Evolutionary conservation across 2,113 vertebrate genomes (phyloP).

Genomic region (Columba janthina): DNA sequence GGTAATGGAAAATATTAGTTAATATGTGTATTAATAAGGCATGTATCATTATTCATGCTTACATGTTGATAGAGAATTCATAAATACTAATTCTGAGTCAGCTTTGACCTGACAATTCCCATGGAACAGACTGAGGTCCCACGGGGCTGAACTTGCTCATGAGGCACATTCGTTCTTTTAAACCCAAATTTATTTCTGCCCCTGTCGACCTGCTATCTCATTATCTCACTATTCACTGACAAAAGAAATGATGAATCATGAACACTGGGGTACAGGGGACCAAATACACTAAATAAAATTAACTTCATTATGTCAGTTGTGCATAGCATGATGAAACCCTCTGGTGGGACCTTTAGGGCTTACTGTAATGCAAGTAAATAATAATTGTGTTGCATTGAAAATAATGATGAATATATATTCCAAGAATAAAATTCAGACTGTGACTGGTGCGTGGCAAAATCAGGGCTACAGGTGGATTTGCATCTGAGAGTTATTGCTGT

Average conservation of each 20-base stretch:
- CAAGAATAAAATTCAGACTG: background rate
- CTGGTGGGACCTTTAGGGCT: background rate
- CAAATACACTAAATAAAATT: slow-evolving; percentile 34
- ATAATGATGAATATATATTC: background rate
- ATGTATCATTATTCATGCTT: background rate
- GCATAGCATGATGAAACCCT: background rate
- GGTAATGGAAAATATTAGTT: background rate
- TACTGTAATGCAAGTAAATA: background rate
- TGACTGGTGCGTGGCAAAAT: background rate
- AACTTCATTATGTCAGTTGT: slow-evolving; percentile 44
- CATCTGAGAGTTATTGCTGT: background rate
- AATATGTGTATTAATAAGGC: background rate
- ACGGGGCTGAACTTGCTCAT: slow-evolving; percentile 35
- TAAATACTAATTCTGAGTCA: slow-evolving; percentile 57
- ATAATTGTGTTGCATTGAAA: background rate
- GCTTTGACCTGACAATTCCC: slow-evolving; percentile 54
- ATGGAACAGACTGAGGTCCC: background rate
- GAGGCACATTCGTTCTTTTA: background rate
- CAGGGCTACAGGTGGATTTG: background rate
- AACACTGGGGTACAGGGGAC: background rate
- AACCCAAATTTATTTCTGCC: slow-evolving; percentile 22
- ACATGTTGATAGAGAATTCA: slow-evolving; percentile 15
- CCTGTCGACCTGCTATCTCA: slow-evolving; percentile 48
- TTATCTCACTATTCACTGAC: slow-evolving; percentile 60
- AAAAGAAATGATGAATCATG: slow-evolving; percentile 54